A percentile compares a stretch with the other conserved stretches of the same genome.
Evolutionary conservation across 1,140 invertebrate genomes (phyloP).

Genomic region (Heliconius hewitsoni): DNA sequence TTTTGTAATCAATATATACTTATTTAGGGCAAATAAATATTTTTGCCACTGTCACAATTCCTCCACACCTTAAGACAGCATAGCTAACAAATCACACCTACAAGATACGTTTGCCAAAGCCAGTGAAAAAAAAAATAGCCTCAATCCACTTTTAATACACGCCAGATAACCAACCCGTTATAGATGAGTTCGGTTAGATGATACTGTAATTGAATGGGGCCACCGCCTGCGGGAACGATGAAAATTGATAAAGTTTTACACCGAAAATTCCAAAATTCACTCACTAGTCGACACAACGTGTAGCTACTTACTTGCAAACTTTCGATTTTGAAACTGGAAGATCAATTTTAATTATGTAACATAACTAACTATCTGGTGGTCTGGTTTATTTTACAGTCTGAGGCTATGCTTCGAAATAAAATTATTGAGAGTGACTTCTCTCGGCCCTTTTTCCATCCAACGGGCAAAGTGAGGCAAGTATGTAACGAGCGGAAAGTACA

Average conservation of each 20-base stretch:
- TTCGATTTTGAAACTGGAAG: conserved; percentile 30
- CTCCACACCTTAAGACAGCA: too few relatives aligned
- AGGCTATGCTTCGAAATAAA: not conserved
- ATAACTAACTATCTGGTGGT: conserved; percentile 7
- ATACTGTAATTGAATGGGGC: conserved; percentile 49
- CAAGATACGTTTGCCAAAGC: not conserved
- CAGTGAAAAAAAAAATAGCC: not conserved
- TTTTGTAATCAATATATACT: too few relatives aligned
- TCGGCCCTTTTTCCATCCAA: too few relatives aligned
- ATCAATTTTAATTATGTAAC: conserved; percentile 45
- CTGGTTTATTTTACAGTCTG: not conserved
- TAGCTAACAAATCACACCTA: too few relatives aligned
- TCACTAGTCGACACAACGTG: conserved; percentile 27
- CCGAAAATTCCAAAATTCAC: conserved; percentile 38
- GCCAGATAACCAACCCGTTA: conserved; percentile 23
- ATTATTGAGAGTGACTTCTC: too few relatives aligned
- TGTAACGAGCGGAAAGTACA: too few relatives aligned
- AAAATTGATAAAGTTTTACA: conserved; percentile 52
- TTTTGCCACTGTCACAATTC: too few relatives aligned
- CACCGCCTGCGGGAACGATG: conserved; percentile 44
- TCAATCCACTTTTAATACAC: conserved; percentile 25
- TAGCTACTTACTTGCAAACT: conserved; percentile 30
- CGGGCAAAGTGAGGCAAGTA: too few relatives aligned
- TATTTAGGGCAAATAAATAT: too few relatives aligned
- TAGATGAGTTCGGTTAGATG: conserved; percentile 40